Percentiles rank a stretch among this genome's conserved stretches.
These are phyloP conservation scores for Paraplagusia blochii DNA, from an alignment of 2,113 vertebrate species.

Conservation along the genomic window DNA sequence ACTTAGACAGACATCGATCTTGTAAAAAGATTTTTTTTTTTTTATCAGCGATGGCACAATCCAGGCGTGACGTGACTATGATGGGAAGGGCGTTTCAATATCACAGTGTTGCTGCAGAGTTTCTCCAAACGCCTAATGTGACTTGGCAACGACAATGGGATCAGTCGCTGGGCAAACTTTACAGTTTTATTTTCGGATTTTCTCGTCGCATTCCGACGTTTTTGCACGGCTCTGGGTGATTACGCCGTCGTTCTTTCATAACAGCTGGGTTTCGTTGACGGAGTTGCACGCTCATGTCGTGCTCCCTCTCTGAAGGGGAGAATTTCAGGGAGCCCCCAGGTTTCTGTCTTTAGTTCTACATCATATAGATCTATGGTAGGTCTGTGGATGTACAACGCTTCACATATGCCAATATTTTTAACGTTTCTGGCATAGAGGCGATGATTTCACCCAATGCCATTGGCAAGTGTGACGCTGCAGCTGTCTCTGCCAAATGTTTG, in stretches of 20 bases:
- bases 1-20: background rate
- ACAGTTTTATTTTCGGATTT: background rate
- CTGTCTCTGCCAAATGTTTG: constrained; percentile 49
- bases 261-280: constrained; percentile 4
- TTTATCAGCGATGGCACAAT: constrained; percentile 34
- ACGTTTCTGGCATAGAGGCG: constrained; percentile 9
- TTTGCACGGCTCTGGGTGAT: constrained; percentile 8
- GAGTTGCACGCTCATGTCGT: background rate
- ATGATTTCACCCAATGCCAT: constrained; percentile 7
- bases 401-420: constrained; percentile 1
- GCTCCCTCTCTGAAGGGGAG: no score
- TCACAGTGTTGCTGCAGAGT: constrained; percentile 22
- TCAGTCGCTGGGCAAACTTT: constrained; percentile 3
- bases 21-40: no score
- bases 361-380: background rate
- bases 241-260: constrained; percentile 1
- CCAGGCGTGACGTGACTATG: constrained; percentile 46
- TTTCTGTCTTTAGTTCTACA: no score
- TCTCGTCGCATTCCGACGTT: background rate
- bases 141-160: background rate
- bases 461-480: constrained; percentile 20
- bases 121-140: background rate
- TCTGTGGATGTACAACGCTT: background rate
- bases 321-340: no score
- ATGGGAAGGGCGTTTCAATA: constrained; percentile 42